Evolutionary conservation across 2,113 vertebrate species (phyloP).

Genomic region (Athene cunicularia): DNA sequence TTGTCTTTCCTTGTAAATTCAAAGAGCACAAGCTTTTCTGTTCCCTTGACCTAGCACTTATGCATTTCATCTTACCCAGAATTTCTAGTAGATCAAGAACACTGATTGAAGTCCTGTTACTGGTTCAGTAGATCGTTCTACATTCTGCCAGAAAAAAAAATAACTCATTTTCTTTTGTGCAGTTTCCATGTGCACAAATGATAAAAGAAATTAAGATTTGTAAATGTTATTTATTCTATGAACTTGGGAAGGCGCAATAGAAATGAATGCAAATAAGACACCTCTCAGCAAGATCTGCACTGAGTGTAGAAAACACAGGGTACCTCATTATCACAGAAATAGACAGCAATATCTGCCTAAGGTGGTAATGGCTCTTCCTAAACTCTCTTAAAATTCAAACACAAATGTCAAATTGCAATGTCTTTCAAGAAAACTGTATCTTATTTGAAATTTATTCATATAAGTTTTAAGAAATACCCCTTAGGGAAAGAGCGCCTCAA

Average conservation of each 20-base stretch:
- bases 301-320: constrained; percentile 20
- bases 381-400: constrained; percentile 56
- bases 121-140: not conserved
- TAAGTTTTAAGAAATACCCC: constrained; percentile 50
- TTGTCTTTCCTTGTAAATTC: constrained; percentile 53
- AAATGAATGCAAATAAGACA: constrained; percentile 63
- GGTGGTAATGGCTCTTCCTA: constrained; percentile 29
- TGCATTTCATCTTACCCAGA: not conserved
- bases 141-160: not conserved
- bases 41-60: constrained; percentile 26
- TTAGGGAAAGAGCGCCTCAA: not conserved
- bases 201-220: constrained; percentile 68
- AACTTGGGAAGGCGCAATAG: constrained; percentile 1
- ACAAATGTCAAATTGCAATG: constrained; percentile 51
- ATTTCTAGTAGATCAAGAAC: constrained; percentile 31
- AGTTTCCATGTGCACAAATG: constrained; percentile 6
- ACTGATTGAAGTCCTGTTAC: not conserved
- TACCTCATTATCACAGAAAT: constrained; percentile 60
- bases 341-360: constrained; percentile 21
- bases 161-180: not conserved
- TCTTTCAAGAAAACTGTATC: constrained; percentile 46
- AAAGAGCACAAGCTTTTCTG: not conserved
- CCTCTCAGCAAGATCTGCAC: constrained; percentile 19
- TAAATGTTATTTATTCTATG: constrained; percentile 46
- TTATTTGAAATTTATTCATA: constrained; percentile 61